Percentiles rank a stretch among this genome's conserved stretches.
phyloP scores from a whole-genome alignment of 2,888 invertebrate genomes.

The Pogonocherus hispidulus region DNA sequence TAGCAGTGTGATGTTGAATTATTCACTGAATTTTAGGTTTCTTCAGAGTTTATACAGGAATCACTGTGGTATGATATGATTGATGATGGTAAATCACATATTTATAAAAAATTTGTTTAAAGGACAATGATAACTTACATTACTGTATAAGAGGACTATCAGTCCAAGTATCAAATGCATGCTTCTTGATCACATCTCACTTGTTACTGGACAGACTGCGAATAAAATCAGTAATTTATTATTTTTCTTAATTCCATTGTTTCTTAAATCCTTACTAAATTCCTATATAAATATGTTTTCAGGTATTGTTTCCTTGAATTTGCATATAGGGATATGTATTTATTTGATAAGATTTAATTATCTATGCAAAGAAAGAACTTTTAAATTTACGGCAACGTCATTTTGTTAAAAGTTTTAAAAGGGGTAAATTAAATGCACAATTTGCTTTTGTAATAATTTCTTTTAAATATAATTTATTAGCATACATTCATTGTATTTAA shows the following conservation, averaged over 20 bases:
- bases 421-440: no score
- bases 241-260: conserved; percentile 23
- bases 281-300: conserved; percentile 26
- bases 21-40: no score
- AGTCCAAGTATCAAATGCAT: conserved; percentile 30
- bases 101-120: neutral
- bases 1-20: no score
- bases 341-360: conserved; percentile 25
- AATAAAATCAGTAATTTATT: conserved; percentile 15
- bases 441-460: no score
- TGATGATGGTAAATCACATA: no score
- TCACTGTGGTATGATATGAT: no score
- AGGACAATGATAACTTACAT: conserved; percentile 10
- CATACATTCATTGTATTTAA: no score
- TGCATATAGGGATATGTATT: conserved; percentile 7
- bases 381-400: neutral
- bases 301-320: conserved; percentile 18
- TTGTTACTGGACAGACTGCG: conserved; percentile 17
- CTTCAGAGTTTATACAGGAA: no score
- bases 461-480: no score
- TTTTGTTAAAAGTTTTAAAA: neutral
- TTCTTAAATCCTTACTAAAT: conserved; percentile 20
- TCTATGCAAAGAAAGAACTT: conserved; percentile 1
- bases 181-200: conserved; percentile 23
- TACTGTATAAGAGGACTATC: conserved; percentile 4